Conservation (phyloP, 2,113 vertebrate species). For the Stegastes partitus region DNA sequence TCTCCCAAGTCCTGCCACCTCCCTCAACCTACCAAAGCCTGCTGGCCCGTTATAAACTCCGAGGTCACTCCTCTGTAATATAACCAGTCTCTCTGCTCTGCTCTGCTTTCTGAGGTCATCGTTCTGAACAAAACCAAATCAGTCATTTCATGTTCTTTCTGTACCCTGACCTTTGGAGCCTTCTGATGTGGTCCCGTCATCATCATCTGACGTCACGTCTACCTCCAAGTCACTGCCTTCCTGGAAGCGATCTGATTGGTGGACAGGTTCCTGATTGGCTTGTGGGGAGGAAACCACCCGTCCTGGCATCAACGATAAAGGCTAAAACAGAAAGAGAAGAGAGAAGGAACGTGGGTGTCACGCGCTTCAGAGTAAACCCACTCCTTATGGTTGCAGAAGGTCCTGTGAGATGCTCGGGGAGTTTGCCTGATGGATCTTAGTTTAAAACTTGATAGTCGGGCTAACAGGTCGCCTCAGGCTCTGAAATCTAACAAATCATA, state of each 20-base stretch:
- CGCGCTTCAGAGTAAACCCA: no score
- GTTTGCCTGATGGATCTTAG: background rate
- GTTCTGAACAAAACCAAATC: background rate
- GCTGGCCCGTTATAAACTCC: no score
- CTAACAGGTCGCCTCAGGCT: background rate
- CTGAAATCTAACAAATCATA: background rate
- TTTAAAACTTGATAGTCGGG: background rate
- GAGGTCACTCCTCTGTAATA: no score
- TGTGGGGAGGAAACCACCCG: slow-evolving; percentile 15
- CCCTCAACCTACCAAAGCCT: no score
- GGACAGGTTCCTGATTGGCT: slow-evolving; percentile 46
- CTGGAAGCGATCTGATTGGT: slow-evolving; percentile 75
- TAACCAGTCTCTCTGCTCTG: no score
- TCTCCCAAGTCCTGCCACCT: no score
- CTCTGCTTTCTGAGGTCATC: no score
- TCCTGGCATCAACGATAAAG: slow-evolving; percentile 31
- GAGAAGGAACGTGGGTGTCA: background rate
- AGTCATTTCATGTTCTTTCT: background rate
- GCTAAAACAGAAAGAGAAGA: slow-evolving; percentile 11
- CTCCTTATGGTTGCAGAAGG: no score
- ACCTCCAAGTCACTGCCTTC: slow-evolving; percentile 85
- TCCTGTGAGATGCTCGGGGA: no score
- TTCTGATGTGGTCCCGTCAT: slow-evolving; percentile 57
- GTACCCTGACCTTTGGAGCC: slow-evolving; percentile 63
- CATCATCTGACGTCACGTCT: slow-evolving; percentile 85